Evolutionary conservation across 2,888 invertebrate species (phyloP).

Genomic region (Ornithoptera alexandrae): DNA sequence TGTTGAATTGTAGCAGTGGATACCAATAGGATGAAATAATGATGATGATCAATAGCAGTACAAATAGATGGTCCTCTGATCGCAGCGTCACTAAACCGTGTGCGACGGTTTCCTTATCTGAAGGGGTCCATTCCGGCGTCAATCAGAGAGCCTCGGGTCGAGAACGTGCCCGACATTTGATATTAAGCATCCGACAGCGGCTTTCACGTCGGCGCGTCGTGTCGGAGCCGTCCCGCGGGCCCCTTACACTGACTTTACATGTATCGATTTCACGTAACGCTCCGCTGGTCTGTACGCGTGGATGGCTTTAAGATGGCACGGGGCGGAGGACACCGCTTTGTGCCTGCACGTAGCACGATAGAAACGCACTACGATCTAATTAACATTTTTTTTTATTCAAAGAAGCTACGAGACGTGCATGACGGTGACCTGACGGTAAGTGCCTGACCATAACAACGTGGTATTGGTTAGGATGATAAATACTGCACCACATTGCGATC

Average conservation of each 20-base stretch:
- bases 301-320: slow-evolving; percentile 16
- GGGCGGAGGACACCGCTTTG: too few species aligned
- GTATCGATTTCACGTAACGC: slow-evolving; percentile 26
- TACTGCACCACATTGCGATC: too few species aligned
- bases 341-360: too few species aligned
- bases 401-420: too few species aligned
- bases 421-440: too few species aligned
- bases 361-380: too few species aligned
- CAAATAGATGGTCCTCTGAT: slow-evolving; percentile 1
- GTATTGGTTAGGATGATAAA: too few species aligned
- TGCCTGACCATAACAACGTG: too few species aligned
- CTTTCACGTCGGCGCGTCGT: slow-evolving; percentile 41
- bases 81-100: slow-evolving; percentile 8
- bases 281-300: slow-evolving; percentile 20
- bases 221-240: slow-evolving; percentile 18
- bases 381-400: too few species aligned
- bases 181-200: slow-evolving; percentile 42
- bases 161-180: slow-evolving; percentile 37
- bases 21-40: too few species aligned
- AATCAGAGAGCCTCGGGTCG: slow-evolving; percentile 45
- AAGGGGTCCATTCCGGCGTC: slow-evolving; percentile 39
- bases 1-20: too few species aligned
- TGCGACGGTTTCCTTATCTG: slow-evolving; percentile 21
- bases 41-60: not conserved
- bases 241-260: slow-evolving; percentile 4